Evolutionary conservation across 2,797 vertebrate genomes (phyloP).

Genomic region (Danio albolineatus): DNA sequence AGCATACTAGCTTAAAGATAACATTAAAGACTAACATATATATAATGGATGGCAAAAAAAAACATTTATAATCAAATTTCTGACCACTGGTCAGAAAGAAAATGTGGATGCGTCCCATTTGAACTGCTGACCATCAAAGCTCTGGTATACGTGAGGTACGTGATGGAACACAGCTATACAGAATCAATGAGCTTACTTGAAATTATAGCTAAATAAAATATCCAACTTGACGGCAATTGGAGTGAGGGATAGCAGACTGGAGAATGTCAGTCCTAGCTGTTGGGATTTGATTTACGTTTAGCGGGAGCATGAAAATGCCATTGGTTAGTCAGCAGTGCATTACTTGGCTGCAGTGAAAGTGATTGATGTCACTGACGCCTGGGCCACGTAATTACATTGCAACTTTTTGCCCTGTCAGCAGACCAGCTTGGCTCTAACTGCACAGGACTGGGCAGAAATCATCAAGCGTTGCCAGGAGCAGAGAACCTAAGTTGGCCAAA

Average conservation of each 20-base stretch:
- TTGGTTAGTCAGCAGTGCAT: slow-evolving; percentile 75
- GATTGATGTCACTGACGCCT: slow-evolving; percentile 77
- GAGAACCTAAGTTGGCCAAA: slow-evolving; percentile 19
- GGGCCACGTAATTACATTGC: slow-evolving; percentile 79
- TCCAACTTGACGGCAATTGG: slow-evolving; percentile 28
- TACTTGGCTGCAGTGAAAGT: slow-evolving; percentile 68
- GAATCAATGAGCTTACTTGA: slow-evolving; percentile 33
- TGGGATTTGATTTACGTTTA: slow-evolving; percentile 68
- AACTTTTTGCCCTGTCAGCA: slow-evolving; percentile 81
- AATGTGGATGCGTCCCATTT: no score
- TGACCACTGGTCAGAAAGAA: no score
- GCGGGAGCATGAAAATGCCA: slow-evolving; percentile 64
- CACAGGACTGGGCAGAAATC: slow-evolving; percentile 69
- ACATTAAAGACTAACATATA: no score
- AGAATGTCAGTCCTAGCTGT: slow-evolving; percentile 60
- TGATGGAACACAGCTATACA: slow-evolving; percentile 31
- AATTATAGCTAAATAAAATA: slow-evolving; percentile 50
- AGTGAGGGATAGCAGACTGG: slow-evolving; percentile 63
- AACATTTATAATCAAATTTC: no score
- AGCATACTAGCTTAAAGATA: no score
- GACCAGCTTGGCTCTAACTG: slow-evolving; percentile 64
- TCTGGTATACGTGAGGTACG: not conserved
- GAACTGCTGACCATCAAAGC: no score
- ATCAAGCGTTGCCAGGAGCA: slow-evolving; percentile 37
- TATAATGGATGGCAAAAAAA: no score